These are phyloP conservation scores for Sebastes oblongus DNA, from an alignment of 2,797 vertebrate genomes.

Conservation along the genomic window DNA sequence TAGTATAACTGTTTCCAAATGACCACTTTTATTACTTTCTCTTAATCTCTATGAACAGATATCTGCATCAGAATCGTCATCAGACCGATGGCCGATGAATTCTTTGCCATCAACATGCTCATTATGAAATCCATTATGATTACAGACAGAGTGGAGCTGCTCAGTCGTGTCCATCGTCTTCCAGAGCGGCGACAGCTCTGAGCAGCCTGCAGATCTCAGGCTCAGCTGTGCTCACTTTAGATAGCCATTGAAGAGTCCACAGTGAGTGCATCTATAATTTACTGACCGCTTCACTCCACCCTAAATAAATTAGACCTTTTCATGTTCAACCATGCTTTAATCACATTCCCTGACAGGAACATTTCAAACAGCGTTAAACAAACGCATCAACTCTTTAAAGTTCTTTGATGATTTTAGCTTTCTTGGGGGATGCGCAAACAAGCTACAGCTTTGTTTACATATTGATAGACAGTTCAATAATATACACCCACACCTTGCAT, in stretches of 20 bases:
- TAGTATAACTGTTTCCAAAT: conserved; percentile 22
- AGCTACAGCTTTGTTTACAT: background rate
- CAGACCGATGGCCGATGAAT: background rate
- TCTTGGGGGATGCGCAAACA: background rate
- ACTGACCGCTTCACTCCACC: conserved; percentile 7
- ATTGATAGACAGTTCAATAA: too few species aligned
- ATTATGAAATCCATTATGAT: conserved; percentile 19
- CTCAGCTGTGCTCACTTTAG: background rate
- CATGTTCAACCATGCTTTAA: background rate
- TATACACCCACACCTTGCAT: too few species aligned
- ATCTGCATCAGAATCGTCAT: background rate
- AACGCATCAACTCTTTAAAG: background rate
- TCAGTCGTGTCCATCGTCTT: conserved; percentile 10
- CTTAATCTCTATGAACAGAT: background rate
- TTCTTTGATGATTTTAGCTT: background rate
- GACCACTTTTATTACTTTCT: conserved; percentile 20
- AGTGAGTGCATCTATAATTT: conserved; percentile 14
- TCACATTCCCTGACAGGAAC: background rate
- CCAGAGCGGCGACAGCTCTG: background rate
- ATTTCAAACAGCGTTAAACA: background rate
- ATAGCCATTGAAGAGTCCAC: background rate
- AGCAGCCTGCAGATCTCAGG: background rate
- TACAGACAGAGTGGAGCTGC: conserved; percentile 18
- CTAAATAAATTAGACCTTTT: conserved; percentile 6
- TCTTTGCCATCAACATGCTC: conserved; percentile 15